Base-by-base conservation (phyloP, 2,113 vertebrate genomes). In the Trogon surrucura region DNA sequence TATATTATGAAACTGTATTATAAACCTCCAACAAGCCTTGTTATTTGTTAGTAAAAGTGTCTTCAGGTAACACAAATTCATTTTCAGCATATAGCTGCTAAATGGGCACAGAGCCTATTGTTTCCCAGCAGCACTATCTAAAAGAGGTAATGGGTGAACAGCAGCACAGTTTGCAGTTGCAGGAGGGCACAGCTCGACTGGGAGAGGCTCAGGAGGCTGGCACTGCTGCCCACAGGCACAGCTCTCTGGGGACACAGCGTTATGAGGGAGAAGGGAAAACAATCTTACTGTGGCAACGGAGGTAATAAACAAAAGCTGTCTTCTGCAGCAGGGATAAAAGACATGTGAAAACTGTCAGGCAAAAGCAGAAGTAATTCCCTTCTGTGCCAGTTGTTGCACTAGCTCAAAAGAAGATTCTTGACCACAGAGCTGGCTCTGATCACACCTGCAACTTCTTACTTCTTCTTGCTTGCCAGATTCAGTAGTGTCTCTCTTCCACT, bases 61-160 rank as follows among this genome's bases (percentile, higher is more conserved):
- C 54, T 89, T 91, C 66, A 80, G 41, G 29, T 53, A 47, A 61
- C 38, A n/a, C 34, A 45, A 69, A 58, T 66, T 75, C 20, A 81
- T 95, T 82, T 91, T 8, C 65, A 94, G 83, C 80, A 38, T 20
- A 86, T 58, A 83, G 86, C 80, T 85, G 47, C 71, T 88, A 84
- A 84, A 48, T 65, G 38, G 69, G 61, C 61, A 16, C 16, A 23
- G 26, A 53, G 58, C 50, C 78, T 32, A 17, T 45, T 71, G 45
- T 82, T 80, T 71, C 47, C 13, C 80, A 77, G 65, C 54, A 75
- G 62, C 61, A 29, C 4, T 23, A 81, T 23, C 47, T 91, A 45
- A 65, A 87, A 70, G 25, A 32, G 67, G 34, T 47, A 36, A 13
- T 3, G 44, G 56, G n/a, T 47, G 73, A 70, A 64, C 79, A 95